Evolutionary conservation across 2,888 invertebrate genomes (phyloP).

Genomic region (Rhorus exstirpatorius): DNA sequence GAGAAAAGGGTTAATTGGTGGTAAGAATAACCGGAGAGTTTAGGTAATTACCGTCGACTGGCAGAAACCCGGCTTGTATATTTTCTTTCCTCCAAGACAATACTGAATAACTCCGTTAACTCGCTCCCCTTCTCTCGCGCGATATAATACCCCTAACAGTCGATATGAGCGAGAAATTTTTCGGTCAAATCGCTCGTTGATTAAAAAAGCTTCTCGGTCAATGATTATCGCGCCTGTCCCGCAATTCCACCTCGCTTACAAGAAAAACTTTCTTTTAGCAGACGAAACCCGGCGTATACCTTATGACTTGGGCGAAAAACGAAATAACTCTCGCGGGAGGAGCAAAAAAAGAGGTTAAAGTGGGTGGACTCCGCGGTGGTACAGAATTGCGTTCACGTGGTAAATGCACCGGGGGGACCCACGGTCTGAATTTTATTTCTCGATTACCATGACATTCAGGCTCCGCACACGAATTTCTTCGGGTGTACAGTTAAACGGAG

Average conservation of each 20-base stretch:
- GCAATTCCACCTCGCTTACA: not conserved
- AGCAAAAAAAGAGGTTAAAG: not conserved
- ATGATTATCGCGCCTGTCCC: constrained; percentile 43
- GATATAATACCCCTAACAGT: not conserved
- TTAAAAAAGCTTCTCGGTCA: constrained; percentile 56
- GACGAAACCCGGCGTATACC: constrained; percentile 51
- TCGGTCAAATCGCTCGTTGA: constrained; percentile 3
- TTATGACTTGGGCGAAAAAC: constrained; percentile 49
- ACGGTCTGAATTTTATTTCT: constrained; percentile 65
- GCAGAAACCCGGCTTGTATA: constrained; percentile 60
- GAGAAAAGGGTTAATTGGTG: constrained; percentile 53
- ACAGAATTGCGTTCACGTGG: constrained; percentile 23
- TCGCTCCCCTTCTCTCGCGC: not conserved
- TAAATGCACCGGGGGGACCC: constrained; percentile 30
- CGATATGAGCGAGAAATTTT: constrained; percentile 13
- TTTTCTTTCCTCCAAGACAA: constrained; percentile 56
- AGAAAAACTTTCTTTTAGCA: constrained; percentile 39
- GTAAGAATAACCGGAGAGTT: constrained; percentile 53
- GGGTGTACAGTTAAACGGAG: constrained; percentile 51
- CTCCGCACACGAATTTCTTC: constrained; percentile 65
- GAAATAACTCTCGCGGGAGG: constrained; percentile 20
- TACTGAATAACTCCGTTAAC: constrained; percentile 51
- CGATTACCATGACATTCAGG: constrained; percentile 66
- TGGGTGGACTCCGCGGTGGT: constrained; percentile 5
- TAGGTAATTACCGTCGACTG: constrained; percentile 50